Base-by-base conservation (phyloP, 2,113 vertebrate genomes). In the Leucopsar rothschildi region DNA sequence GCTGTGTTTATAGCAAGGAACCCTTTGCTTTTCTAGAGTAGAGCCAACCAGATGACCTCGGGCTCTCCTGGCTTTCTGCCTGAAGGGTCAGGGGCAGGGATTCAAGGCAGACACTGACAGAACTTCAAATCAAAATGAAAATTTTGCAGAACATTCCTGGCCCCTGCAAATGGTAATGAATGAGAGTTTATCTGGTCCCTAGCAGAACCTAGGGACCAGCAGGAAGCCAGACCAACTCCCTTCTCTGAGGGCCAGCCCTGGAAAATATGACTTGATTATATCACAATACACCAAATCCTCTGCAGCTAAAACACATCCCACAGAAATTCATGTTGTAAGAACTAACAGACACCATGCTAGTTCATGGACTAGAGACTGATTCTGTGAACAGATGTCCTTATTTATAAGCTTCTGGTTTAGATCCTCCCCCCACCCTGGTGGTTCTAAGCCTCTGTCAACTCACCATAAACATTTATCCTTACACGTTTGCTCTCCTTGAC, bases 391-490 rank as follows among this genome's bases (percentile, higher is more conserved):
- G 40, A 61, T 33, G 6, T 23, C 31, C 28, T 65, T 75, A 66
- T 55, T 80, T 52, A 40, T 11, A 71, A 79, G 12, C 23, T 64
- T 50, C 63, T 4, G 3, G 31, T 12, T 87, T 86, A 61, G 25
- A 70, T 49, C n/a, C 37, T 24, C 4, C 1, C 5, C 11, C 12
- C 1, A 40, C 33, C 7, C n/a, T 15, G 35, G 1, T 59, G 40
- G 28, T 50, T 65, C 44, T 53, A 86, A 69, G 33, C 28, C 37
- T 75, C 15, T 42, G 81, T 91, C 70, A 79, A 97, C 97, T 96
- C 93, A 98, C 97, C 97, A 66, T 97, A 97, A 88, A 97, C 88
- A 44, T 37, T 85, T 75, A 98, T 68, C 28, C 13, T 40, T 55
- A 97, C 52, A 68, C 86, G 70, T 52, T 94, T 90, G 89, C 97